These are phyloP conservation scores for Campylomormyrus tamandua DNA, from an alignment of 2,113 vertebrate genomes.

Conservation along the genomic window DNA sequence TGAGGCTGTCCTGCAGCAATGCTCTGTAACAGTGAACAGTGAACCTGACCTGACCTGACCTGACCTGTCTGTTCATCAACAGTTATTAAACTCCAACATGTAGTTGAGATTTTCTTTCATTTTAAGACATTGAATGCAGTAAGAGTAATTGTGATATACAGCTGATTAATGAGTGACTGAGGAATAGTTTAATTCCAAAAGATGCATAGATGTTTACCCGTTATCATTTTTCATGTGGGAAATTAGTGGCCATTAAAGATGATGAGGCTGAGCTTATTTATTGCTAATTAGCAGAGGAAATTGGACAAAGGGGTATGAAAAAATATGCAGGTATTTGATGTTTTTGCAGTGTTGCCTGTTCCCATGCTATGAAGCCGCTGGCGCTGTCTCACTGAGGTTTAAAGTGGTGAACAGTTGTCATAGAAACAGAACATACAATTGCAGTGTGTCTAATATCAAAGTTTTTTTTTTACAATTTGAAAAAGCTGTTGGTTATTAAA, in stretches of 20 bases:
- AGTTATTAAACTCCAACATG: not conserved
- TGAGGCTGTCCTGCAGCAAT: not conserved
- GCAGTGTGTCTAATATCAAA: constrained; percentile 41
- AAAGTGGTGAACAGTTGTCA: constrained; percentile 47
- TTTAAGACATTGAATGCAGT: not conserved
- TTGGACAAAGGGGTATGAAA: not conserved
- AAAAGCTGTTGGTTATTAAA: not conserved
- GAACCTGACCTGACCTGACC: no score
- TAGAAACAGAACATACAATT: constrained; percentile 49
- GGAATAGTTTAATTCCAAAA: not conserved
- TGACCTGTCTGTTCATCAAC: not conserved
- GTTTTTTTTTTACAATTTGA: constrained; percentile 5
- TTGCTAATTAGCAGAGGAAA: not conserved
- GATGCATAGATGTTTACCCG: not conserved
- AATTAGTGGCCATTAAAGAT: constrained; percentile 7
- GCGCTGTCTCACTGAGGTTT: constrained; percentile 35
- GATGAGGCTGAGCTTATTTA: not conserved
- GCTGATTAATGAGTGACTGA: not conserved
- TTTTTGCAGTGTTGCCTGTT: not conserved
- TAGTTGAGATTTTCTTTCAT: not conserved
- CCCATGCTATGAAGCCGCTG: not conserved
- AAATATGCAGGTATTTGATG: not conserved
- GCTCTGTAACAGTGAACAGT: not conserved
- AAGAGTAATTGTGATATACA: not conserved
- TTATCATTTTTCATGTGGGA: constrained; percentile 2